Evolutionary conservation across 2,797 vertebrate genomes (phyloP).

Genomic region (Phyllotis vaccarum): DNA sequence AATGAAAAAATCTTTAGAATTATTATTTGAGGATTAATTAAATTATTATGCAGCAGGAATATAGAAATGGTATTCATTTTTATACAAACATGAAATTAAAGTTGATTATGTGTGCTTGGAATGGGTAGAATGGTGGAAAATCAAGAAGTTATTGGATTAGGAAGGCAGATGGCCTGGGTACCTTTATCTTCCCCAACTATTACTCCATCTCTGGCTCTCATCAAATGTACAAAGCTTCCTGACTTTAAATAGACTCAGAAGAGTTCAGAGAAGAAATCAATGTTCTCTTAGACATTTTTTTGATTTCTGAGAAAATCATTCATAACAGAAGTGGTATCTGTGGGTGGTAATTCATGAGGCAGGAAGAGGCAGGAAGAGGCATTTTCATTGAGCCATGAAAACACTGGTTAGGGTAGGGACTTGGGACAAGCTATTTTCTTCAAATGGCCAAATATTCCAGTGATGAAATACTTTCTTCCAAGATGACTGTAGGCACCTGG

Average conservation of each 20-base stretch:
- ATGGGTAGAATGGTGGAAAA: conserved; percentile 81
- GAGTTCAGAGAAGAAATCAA: conserved; percentile 85
- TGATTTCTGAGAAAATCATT: conserved; percentile 83
- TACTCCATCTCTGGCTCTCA: conserved; percentile 82
- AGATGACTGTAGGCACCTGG: conserved; percentile 64
- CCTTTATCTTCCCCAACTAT: conserved; percentile 78
- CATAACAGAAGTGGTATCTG: conserved; percentile 76
- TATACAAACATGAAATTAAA: conserved; percentile 69
- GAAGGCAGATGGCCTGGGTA: conserved; percentile 80
- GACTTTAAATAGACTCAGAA: conserved; percentile 82
- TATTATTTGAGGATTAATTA: conserved; percentile 49
- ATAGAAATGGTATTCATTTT: conserved; percentile 62
- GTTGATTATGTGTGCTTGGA: conserved; percentile 51
- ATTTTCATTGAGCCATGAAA: conserved; percentile 65
- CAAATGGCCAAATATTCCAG: conserved; percentile 62
- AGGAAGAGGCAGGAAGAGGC: conserved; percentile 48
- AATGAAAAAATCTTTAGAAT: conserved; percentile 50
- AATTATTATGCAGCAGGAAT: conserved; percentile 52
- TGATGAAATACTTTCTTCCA: conserved; percentile 68
- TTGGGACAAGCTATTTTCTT: conserved; percentile 76
- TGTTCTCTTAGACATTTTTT: conserved; percentile 84
- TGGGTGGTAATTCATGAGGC: conserved; percentile 73
- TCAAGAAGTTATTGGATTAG: conserved; percentile 86
- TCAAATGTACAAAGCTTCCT: conserved; percentile 82
- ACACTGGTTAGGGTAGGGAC: conserved; percentile 76